These are phyloP conservation scores for Pseudobourletiella spinata DNA, from an alignment of 1,140 invertebrate genomes.

Conservation along the genomic window DNA sequence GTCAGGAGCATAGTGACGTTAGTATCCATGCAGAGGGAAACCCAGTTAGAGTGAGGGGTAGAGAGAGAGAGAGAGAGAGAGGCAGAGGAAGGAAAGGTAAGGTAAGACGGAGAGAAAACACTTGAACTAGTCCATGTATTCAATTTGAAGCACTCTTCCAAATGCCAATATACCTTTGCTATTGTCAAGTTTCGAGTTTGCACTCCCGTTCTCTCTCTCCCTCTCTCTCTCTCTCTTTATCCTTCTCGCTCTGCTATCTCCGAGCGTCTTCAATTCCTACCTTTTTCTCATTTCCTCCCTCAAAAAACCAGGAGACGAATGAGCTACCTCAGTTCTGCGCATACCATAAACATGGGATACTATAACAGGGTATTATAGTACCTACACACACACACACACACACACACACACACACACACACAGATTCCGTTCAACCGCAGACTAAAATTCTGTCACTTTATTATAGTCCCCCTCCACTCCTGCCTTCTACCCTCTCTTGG, in stretches of 20 bases:
- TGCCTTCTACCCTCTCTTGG: too few relatives aligned
- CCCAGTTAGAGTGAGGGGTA: not conserved
- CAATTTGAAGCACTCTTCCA: slow-evolving; percentile 34
- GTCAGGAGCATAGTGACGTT: too few relatives aligned
- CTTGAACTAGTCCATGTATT: slow-evolving; percentile 33
- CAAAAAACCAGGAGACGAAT: not conserved
- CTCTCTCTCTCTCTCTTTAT: too few relatives aligned
- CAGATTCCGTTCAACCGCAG: too few relatives aligned
- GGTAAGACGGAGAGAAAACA: slow-evolving; percentile 35
- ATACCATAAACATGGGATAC: too few relatives aligned
- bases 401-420: too few relatives aligned
- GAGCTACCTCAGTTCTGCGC: too few relatives aligned
- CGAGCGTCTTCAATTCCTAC: not conserved
- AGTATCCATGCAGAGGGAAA: not conserved
- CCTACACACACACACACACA: not conserved
- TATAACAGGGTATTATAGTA: too few relatives aligned
- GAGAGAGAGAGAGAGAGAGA: not conserved
- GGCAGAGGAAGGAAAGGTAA: slow-evolving; percentile 14
- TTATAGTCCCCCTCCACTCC: too few relatives aligned
- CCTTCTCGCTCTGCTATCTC: not conserved
- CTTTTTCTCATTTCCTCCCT: not conserved
- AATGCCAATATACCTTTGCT: slow-evolving; percentile 32
- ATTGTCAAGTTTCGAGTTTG: slow-evolving; percentile 12
- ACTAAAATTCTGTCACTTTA: too few relatives aligned
- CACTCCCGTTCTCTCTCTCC: not conserved